Conservation (phyloP, 2,113 vertebrate species). For the Hystrix brachyura region DNA sequence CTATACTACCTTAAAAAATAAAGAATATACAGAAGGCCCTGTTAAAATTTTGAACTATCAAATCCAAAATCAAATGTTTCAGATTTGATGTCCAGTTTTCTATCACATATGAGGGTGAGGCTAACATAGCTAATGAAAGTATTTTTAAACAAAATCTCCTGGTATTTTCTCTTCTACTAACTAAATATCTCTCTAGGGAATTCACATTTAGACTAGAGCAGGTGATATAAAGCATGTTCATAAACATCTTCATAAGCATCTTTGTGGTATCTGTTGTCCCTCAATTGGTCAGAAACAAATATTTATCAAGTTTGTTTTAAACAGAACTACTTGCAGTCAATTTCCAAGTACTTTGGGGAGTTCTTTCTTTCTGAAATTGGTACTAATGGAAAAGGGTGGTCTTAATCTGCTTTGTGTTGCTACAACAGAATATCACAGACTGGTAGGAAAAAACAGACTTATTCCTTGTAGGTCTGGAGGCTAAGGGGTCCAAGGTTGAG, state of each 20-base stretch:
- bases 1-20: background rate
- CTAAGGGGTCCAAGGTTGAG: background rate
- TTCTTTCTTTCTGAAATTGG: background rate
- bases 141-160: background rate
- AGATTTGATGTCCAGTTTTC: conserved; percentile 11
- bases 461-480: background rate
- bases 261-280: background rate
- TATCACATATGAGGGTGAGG: background rate
- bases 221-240: background rate
- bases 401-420: background rate
- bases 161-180: background rate
- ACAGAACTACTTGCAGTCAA: background rate
- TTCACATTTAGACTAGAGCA: background rate
- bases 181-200: background rate
- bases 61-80: conserved; percentile 9
- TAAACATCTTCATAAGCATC: background rate
- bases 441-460: background rate
- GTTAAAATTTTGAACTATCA: conserved; percentile 40
- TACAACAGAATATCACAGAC: background rate
- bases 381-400: background rate
- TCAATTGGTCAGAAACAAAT: background rate
- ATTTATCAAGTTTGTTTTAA: background rate
- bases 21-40: background rate
- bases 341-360: background rate
- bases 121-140: background rate